A percentile compares a stretch with the other conserved stretches of the same genome.
phyloP scores from a whole-genome alignment of 2,797 vertebrate genomes.

The Hippopotamyrus pictus region DNA sequence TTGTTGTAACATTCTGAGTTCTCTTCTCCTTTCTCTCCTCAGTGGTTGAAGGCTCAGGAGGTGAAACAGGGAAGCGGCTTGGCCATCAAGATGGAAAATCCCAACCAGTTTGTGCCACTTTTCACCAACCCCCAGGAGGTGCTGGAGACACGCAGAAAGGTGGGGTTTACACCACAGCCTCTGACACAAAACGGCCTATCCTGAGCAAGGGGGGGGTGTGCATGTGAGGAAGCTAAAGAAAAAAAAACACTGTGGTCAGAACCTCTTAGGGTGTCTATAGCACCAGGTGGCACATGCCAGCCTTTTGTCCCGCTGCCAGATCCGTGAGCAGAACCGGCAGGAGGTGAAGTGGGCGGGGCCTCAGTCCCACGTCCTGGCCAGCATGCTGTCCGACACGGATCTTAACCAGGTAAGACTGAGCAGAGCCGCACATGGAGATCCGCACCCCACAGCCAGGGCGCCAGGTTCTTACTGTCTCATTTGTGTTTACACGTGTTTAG shows the following conservation, averaged over 20 bases:
- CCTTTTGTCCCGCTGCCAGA: conserved; percentile 55
- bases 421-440: not conserved
- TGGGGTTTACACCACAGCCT: conserved; percentile 37
- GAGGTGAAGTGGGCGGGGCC: conserved; percentile 89
- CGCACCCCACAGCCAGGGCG: not conserved
- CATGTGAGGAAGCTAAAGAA: not conserved
- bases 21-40: conserved; percentile 5
- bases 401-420: conserved; percentile 38
- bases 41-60: conserved; percentile 89
- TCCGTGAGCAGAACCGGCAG: conserved; percentile 85
- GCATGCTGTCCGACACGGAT: conserved; percentile 86
- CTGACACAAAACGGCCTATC: not conserved
- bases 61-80: conserved; percentile 59
- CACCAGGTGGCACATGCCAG: not conserved
- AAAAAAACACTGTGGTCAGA: not conserved
- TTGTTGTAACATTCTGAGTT: not conserved
- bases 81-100: conserved; percentile 92
- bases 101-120: conserved; percentile 94
- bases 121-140: conserved; percentile 91
- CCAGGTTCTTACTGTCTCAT: not conserved
- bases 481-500: not conserved
- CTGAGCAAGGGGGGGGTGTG: not conserved
- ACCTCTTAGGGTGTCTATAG: not conserved
- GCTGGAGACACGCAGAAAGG: conserved; percentile 86
- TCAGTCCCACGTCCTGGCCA: conserved; percentile 84